A percentile compares a stretch with the other conserved stretches of the same genome.
Evolutionary conservation across 2,888 invertebrate genomes (phyloP).

Genomic region (Eurois occulta): DNA sequence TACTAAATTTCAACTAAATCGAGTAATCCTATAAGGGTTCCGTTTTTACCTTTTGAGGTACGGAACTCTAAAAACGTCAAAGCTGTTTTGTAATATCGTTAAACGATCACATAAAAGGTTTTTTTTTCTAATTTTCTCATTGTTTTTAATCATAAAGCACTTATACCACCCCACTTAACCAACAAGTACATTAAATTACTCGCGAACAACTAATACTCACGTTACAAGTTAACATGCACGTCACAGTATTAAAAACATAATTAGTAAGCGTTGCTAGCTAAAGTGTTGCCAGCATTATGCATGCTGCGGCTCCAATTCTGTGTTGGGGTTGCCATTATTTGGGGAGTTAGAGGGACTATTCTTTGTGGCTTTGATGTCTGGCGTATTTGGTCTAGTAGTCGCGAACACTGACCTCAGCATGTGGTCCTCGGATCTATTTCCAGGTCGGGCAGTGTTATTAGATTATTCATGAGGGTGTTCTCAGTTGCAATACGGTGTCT

Average conservation of each 20-base stretch:
- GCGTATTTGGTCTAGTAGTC: background rate
- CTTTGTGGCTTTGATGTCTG: background rate
- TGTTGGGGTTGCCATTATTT: conserved; percentile 32
- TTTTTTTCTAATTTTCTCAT: too few species aligned
- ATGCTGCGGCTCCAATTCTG: conserved; percentile 18
- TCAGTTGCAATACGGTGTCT: background rate
- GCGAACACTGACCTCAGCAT: background rate
- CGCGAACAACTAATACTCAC: conserved; percentile 16
- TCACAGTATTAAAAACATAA: conserved; percentile 55
- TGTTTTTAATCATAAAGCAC: background rate
- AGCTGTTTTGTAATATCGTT: background rate
- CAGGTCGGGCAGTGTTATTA: background rate
- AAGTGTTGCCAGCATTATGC: conserved; percentile 51
- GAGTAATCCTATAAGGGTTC: too few species aligned
- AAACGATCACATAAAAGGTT: background rate
- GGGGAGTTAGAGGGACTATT: background rate
- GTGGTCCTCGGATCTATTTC: background rate
- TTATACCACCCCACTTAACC: background rate
- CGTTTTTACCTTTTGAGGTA: too few species aligned
- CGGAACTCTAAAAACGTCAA: background rate
- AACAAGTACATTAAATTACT: conserved; percentile 12
- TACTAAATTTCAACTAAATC: too few species aligned
- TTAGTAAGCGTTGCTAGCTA: conserved; percentile 40
- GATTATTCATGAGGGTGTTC: background rate
- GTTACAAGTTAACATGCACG: conserved; percentile 15